Conservation (phyloP, 1,140 invertebrate species). For the Danaus plexippus region DNA sequence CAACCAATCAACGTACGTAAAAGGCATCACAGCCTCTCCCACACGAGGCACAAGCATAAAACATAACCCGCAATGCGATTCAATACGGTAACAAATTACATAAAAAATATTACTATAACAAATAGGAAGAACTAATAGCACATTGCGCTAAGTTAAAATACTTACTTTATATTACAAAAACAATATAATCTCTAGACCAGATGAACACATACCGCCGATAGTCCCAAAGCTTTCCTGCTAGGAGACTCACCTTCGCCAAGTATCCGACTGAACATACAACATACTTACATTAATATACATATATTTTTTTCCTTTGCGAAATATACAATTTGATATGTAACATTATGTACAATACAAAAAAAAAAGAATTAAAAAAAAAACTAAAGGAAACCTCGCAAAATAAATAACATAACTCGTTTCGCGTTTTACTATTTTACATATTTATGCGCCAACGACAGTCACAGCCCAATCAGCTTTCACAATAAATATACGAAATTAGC, state of each 20-base stretch:
- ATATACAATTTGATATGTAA: conserved; percentile 60
- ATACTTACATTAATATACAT: conserved; percentile 31
- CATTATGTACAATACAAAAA: conserved; percentile 47
- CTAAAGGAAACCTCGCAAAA: conserved; percentile 18
- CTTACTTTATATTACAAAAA: background rate
- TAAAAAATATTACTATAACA: conserved; percentile 26
- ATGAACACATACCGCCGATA: too few relatives aligned
- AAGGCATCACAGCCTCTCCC: too few relatives aligned
- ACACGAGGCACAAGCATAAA: conserved; percentile 9
- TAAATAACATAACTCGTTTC: conserved; percentile 18
- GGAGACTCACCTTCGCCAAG: background rate
- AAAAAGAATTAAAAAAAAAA: conserved; percentile 12
- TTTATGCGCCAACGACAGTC: conserved; percentile 9
- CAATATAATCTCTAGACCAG: too few relatives aligned
- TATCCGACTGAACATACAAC: conserved; percentile 14
- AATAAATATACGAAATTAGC: too few relatives aligned
- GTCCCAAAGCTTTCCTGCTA: too few relatives aligned
- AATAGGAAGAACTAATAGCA: conserved; percentile 33
- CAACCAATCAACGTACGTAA: too few relatives aligned
- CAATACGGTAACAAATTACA: conserved; percentile 7
- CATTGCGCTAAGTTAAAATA: conserved; percentile 10
- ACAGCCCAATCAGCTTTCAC: conserved; percentile 21
- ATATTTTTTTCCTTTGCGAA: conserved; percentile 20
- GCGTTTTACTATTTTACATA: too few relatives aligned
- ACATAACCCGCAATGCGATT: conserved; percentile 16